A percentile compares a stretch with the other conserved stretches of the same genome.
phyloP scores from a whole-genome alignment of 1,140 invertebrate species.

The Tetraneura akinire region DNA sequence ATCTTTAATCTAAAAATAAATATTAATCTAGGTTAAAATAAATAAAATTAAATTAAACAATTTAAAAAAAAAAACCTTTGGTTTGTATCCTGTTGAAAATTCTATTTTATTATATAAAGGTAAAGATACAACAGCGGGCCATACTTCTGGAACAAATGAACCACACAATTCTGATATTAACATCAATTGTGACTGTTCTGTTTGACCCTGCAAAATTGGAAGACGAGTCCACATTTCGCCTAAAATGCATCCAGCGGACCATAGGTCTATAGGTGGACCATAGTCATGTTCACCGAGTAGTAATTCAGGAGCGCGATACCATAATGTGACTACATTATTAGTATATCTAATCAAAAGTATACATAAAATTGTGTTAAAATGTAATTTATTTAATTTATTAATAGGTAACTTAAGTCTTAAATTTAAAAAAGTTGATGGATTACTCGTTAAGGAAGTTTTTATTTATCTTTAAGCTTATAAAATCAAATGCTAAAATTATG shows the following conservation, averaged over 20 bases:
- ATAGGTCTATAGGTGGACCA: slow-evolving; percentile 94
- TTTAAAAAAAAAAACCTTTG: slow-evolving; percentile 67
- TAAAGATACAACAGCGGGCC: slow-evolving; percentile 91
- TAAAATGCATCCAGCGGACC: slow-evolving; percentile 99
- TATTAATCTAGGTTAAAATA: background rate
- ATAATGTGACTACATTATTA: slow-evolving; percentile 95
- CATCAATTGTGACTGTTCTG: slow-evolving; percentile 93
- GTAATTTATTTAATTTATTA: too few species aligned
- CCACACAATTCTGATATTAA: slow-evolving; percentile 96
- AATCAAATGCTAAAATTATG: too few species aligned
- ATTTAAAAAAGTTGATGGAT: too few species aligned
- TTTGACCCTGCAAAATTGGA: slow-evolving; percentile 80
- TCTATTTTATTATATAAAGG: slow-evolving; percentile 91
- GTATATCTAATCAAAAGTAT: slow-evolving; percentile 71
- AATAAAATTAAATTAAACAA: background rate
- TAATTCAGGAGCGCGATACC: slow-evolving; percentile 93
- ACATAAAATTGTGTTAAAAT: too few species aligned
- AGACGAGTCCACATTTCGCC: slow-evolving; percentile 97
- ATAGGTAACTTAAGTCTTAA: too few species aligned
- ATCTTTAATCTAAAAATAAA: slow-evolving; percentile 71
- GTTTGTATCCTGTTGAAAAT: slow-evolving; percentile 82
- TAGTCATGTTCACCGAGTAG: slow-evolving; percentile 92
- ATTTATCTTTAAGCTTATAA: too few species aligned
- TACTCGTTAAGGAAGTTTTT: too few species aligned
- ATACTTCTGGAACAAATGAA: slow-evolving; percentile 88